Evolutionary conservation across 2,113 vertebrate genomes (phyloP), one percentile per base, ranked within the genome.

Genomic region (Synodontis membranacea): DNA sequence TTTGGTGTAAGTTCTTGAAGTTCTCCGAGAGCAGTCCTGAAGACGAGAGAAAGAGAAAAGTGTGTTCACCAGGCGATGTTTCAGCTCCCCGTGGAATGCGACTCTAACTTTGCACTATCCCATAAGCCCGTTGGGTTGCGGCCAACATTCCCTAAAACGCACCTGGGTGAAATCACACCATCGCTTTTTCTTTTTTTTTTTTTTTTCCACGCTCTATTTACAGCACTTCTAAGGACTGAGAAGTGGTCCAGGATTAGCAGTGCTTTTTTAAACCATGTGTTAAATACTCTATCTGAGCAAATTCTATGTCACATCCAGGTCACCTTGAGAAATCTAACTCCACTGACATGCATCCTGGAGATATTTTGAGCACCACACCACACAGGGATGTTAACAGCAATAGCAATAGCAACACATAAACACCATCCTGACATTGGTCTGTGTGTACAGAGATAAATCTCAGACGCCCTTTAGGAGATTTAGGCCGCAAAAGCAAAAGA

Each of bases 381-480:
- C 70, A 44, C 74, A 14, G 23, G 42, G 72, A 46, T 28, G 23
- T 75, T 75, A 46, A 64, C 70, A 58, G 83, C 80, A 78, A n/a
- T n/a, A n/a, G n/a, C n/a, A 88, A 90, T 50, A 87, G 50, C 82
- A 84, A 86, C 91, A 81, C 90, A 91, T 82, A 89, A 72, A 87
- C 83, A 82, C 82, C 34, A 52, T 42, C 3, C 4, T 42, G 34
- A 68, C 8, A 68, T 21, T 19, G 17, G 64, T 21, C 31, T 68
- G 31, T 80, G 23, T 66, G 58, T 21, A 19, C 37, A 25, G 68
- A 42, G 21, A 42, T 28, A 48, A 75, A 46, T 48, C 8, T 46
- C 12, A 12, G 11, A 7, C 14, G 0, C 4, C 25, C 72, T 75
- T 28, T 6, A 23, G n/a, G 21, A 44, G 70, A 72, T 72, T 42